Evolutionary conservation across 2,113 vertebrate genomes (phyloP), one percentile per base, ranked within the genome.

Genomic region (Capreolus pygargus): DNA sequence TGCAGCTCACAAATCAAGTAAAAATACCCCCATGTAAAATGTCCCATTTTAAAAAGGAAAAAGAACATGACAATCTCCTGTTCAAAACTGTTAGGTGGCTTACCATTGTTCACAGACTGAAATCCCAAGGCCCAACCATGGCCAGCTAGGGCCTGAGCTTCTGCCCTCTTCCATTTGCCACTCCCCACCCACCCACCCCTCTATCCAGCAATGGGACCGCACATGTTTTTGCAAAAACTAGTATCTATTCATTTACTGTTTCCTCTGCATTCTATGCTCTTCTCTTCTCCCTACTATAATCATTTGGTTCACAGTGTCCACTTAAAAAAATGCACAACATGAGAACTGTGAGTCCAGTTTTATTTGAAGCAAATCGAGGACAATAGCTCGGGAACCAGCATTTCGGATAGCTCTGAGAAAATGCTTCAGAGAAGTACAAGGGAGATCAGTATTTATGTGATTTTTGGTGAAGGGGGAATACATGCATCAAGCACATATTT

Each of bases 151-250:
- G 16, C 50, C 25, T 11, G 36, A 81, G 1, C 6, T 60, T 23
- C 17, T 0, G 5, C 2, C 2, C 7, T 8, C 23, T 4, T 33
- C 33, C 21, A 28, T n/a, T 36, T 16, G 0, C 15, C 10, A 2
- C 7, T 13, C 3, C 10, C 1, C 23, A 36, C 2, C 5, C 74
- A 14, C 7, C 23, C 5, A 13, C 7, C 10, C 28, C 7, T 19
- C 13, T 14, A 3, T 3, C 28, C 6, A 39, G 8, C 8, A 0
- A 27, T 16, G 47, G 27, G 36, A 28, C 1, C 19, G n/a, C 25
- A 6, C 6, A 3, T 5, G 9, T 36, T n/a, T 86, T 88, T 88
- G 36, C 36, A 82, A 74, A 81, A 45, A 2, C 8, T 7, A 33
- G 6, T 23, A 39, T 86, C 55, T 33, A n/a, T 67, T 6, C 45